Base-by-base conservation (phyloP, 2,113 vertebrate genomes). In the Crotophaga sulcirostris region DNA sequence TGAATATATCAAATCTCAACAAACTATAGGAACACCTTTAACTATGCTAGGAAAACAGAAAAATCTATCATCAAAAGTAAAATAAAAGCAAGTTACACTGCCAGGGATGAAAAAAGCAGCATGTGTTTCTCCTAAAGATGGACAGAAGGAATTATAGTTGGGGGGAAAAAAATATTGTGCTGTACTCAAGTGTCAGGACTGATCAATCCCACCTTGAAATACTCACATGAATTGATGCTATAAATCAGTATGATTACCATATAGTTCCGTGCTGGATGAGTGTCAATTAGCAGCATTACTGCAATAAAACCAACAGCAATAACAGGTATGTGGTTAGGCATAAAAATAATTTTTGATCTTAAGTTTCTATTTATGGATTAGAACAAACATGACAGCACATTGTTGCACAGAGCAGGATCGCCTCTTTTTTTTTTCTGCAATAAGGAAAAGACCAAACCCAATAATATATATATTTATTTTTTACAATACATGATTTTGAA, bases 201-300 rank as follows among this genome's bases (percentile, higher is more conserved):
- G 28, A 74, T 40, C 40, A 84, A 34, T 29, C 25, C 29, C 44
- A 55, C 52, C 67, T 67, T 45, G 49, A 44, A 88, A 73, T 95
- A 97, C 96, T 97, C 93, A 97, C 96, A 7, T 52, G 87, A 79
- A 47, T 10, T 20, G 84, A 89, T 1, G 28, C 52, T 67, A 29
- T 21, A 69, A 44, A 89, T 74, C 72, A 96, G 45, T 26, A 93
- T 11, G 40, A 93, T 51, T 8, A 91, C 58, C 74, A 80, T 19
- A 29, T 1, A 84, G n/a, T 16, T 56, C 88, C 91, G 60, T 1
- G 0, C 74, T 28, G 20, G 20, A 31, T 0, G 14, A 13, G 36
- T 21, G 45, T 44, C 12, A 13, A 34, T 42, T 9, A 20, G 20
- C 78, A 87, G 42, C 87, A 92, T 90, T 56, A 64, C 97, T 97